Percentiles rank a stretch among this genome's conserved stretches.
phyloP scores from a whole-genome alignment of 2,113 vertebrate genomes.

The Otus sunia region DNA sequence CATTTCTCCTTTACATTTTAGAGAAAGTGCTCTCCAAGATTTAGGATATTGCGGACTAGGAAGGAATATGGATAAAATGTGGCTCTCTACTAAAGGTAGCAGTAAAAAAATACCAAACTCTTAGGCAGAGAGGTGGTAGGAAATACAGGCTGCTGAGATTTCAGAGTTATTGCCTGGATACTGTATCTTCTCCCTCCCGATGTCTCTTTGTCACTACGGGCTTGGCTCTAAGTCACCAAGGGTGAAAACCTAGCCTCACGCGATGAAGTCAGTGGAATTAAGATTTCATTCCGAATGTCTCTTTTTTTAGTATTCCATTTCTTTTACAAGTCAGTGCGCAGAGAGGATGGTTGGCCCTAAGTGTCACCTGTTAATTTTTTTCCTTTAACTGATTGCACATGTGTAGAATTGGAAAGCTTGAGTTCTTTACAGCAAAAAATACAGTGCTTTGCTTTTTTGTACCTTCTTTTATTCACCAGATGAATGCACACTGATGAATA shows the following conservation, averaged over 20 bases:
- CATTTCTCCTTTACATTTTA: background rate
- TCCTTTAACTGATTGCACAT: background rate
- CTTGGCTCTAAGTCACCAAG: background rate
- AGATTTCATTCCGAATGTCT: background rate
- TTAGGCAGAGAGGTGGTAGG: background rate
- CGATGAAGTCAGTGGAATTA: background rate
- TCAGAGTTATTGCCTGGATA: background rate
- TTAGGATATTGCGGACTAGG: background rate
- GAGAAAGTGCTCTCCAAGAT: background rate
- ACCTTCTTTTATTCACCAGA: background rate
- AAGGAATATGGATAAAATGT: background rate
- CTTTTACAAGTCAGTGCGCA: background rate
- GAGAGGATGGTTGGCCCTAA: background rate
- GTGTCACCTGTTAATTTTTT: background rate
- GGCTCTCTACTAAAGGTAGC: background rate
- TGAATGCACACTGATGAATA: background rate
- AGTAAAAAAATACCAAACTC: background rate
- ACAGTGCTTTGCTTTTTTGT: background rate
- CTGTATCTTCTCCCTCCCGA: background rate
- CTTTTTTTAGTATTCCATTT: background rate
- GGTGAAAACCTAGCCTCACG: background rate
- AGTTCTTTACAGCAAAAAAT: background rate
- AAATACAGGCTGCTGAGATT: background rate
- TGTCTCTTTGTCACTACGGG: fast-evolving
- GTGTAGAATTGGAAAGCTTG: background rate